Evolutionary conservation across 2,888 invertebrate species (phyloP), one percentile per base, ranked within the genome.

Genomic region (Epistrophe grossulariae): DNA sequence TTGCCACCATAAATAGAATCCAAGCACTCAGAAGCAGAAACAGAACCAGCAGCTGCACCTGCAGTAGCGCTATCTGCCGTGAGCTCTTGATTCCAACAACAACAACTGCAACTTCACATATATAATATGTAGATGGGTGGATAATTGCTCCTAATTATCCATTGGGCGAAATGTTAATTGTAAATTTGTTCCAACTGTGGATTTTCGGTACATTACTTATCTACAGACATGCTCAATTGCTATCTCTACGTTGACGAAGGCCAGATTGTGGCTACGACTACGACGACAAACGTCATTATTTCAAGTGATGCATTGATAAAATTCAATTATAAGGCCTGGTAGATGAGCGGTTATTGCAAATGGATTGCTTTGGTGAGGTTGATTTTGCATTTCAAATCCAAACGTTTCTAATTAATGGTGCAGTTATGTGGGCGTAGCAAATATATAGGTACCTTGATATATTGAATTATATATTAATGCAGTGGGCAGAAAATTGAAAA

Each of bases 141-240:
- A 19, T 82, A 85, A 85, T 82, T 85, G 78, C 57, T 13, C 48
- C 78, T 74, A 74, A 82, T 87, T 82, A 82, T 74, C 59, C 48
- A 35, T 52, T 52, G 79, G 84, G 78, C 70, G 62, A 79, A 82
- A 79, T 82, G 78, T 82, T 82, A 82, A 79, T 85, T 85, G 70
- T 74, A 66, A 82, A 85, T 74, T 85, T 70, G 71, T 85, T 78
- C 64, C 70, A 52, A 74, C 13, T 62, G 60, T 71, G 64, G 45
- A 74, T 82, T 79, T 74, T 64, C 45, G 52, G 48, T 45, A 45
- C 24, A 38, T 17, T 17, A 24, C n/a, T 52, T 19, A 38, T 40
- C 35, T 38, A 68, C 19, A 31, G 50, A 40, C 40, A 70, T 40
- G 24, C 52, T 52, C 40, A 52, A 70, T 24, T 68, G 38, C 52